Conservation (phyloP, 1,140 invertebrate genomes). For the Tribolium castaneum region DNA sequence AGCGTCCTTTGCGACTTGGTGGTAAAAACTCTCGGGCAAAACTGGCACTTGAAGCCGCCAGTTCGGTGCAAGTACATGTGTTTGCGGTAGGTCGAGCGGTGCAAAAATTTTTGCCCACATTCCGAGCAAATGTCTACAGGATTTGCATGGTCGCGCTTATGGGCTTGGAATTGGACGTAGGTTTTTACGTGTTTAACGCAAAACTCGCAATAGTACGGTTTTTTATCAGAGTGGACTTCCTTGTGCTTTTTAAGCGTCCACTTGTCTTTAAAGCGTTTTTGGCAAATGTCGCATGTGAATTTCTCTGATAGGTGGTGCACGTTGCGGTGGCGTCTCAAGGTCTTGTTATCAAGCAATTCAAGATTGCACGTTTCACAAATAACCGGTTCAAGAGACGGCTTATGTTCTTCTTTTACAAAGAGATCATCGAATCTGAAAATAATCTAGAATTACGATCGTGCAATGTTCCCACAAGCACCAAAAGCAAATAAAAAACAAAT, state of each 20-base stretch:
- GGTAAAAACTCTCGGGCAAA: slow-evolving; percentile 43
- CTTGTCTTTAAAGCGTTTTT: not conserved
- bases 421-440: not conserved
- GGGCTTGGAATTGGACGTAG: not conserved
- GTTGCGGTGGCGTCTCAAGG: not conserved
- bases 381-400: not conserved
- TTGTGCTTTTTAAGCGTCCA: not conserved
- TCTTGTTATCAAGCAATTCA: not conserved
- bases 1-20: slow-evolving; percentile 39
- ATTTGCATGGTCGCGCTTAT: not conserved
- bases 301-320: not conserved
- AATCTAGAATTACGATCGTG: not conserved
- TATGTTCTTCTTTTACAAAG: not conserved
- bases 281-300: not conserved
- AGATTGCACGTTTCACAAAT: not conserved
- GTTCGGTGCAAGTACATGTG: not conserved
- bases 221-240: not conserved
- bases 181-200: not conserved
- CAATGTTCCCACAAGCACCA: not conserved
- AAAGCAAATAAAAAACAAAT: not conserved
- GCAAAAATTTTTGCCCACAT: not conserved
- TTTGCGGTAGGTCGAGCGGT: not conserved
- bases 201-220: not conserved
- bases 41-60: not conserved
- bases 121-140: not conserved